Conservation (phyloP, 64 coral and sea anemone species). For the Montipora foliosa region DNA sequence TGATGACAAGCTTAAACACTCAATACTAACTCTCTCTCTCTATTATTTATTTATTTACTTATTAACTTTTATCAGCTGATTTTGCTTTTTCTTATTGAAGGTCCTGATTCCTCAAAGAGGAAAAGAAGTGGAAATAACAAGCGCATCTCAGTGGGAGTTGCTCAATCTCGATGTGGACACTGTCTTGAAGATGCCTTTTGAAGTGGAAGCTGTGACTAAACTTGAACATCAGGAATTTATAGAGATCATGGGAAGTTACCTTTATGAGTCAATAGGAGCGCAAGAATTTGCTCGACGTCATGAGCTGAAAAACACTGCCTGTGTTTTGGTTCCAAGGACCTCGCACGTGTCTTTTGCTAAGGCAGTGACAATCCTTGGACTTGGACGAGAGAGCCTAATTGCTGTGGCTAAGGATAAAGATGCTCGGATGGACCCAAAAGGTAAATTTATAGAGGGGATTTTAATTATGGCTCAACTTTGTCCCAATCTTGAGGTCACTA, state of each 20-base stretch:
- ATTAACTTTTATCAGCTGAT: neutral
- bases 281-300: slow-evolving; percentile 72
- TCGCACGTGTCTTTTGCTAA: slow-evolving; percentile 82
- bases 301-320: slow-evolving; percentile 53
- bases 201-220: slow-evolving; percentile 5
- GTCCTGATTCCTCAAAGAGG: slow-evolving; percentile 58
- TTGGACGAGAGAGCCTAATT: slow-evolving; percentile 74
- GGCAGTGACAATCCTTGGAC: slow-evolving; percentile 72
- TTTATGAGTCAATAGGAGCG: slow-evolving; percentile 68
- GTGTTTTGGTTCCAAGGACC: slow-evolving; percentile 76
- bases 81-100: neutral
- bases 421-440: slow-evolving; percentile 74
- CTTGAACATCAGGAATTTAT: slow-evolving; percentile 47
- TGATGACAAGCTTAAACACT: too few species aligned
- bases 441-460: slow-evolving; percentile 12
- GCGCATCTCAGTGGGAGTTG: slow-evolving; percentile 71
- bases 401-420: slow-evolving; percentile 65
- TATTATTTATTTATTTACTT: neutral
- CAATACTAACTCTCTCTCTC: too few species aligned
- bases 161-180: slow-evolving; percentile 77
- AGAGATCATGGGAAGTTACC: slow-evolving; percentile 59
- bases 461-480: too few species aligned
- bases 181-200: slow-evolving; percentile 62
- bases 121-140: slow-evolving; percentile 33
- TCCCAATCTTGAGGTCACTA: too few species aligned